Evolutionary conservation across 2,797 vertebrate genomes (phyloP).

Genomic region (Myripristis jacobus): DNA sequence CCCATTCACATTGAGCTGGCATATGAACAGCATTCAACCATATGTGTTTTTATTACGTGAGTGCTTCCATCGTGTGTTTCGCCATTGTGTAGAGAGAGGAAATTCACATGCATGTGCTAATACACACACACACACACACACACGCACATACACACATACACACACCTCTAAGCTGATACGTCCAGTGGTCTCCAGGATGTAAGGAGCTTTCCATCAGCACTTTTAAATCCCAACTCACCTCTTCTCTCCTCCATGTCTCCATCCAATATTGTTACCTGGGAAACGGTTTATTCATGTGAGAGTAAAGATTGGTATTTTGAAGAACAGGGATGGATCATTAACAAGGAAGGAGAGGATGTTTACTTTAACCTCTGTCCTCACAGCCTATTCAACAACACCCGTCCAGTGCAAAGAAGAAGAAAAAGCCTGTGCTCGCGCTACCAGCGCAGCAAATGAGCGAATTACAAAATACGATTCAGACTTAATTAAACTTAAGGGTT

Average conservation of each 20-base stretch:
- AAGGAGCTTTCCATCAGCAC: constrained; percentile 53
- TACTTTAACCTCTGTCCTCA: constrained; percentile 6
- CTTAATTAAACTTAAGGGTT: constrained; percentile 28
- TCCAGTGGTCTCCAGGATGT: constrained; percentile 34
- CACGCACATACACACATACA: constrained; percentile 9
- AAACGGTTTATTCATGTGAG: constrained; percentile 46
- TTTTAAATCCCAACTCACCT: constrained; percentile 45
- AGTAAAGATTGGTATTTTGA: constrained; percentile 41
- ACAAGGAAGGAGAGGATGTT: constrained; percentile 15
- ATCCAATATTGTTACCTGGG: constrained; percentile 42
- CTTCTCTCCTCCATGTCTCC: constrained; percentile 6
- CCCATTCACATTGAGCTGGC: constrained; percentile 15
- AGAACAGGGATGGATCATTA: constrained; percentile 14
- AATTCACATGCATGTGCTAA: neutral
- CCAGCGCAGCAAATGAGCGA: neutral
- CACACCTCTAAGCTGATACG: constrained; percentile 15
- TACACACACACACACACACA: neutral
- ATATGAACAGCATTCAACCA: constrained; percentile 27
- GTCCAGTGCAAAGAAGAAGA: constrained; percentile 3
- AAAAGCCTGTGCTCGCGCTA: neutral
- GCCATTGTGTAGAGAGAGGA: neutral
- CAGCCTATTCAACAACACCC: constrained; percentile 1
- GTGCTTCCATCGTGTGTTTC: constrained; percentile 8
- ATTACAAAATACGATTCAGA: neutral
- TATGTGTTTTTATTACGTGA: constrained; percentile 27